These are phyloP conservation scores for Stenichneumon culpator DNA, from an alignment of 2,888 invertebrate species.

Conservation along the genomic window DNA sequence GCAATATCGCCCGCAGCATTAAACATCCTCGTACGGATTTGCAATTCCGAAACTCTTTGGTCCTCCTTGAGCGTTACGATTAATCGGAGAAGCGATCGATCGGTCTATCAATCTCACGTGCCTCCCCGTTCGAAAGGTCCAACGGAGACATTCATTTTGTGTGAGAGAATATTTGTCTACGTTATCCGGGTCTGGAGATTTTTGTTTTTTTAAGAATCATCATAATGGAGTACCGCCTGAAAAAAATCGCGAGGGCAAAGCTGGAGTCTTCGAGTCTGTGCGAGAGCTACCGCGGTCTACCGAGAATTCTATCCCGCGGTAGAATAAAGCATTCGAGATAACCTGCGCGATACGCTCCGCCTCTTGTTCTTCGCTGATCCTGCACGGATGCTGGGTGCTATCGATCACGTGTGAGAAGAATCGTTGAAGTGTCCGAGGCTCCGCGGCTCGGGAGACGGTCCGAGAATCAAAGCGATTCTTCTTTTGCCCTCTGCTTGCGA, in stretches of 20 bases:
- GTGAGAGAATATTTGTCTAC: not conserved
- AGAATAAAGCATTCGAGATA: constrained; percentile 34
- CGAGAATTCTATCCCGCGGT: constrained; percentile 6
- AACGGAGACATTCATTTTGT: not conserved
- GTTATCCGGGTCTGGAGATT: not conserved
- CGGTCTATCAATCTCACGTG: not conserved
- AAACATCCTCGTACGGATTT: not conserved
- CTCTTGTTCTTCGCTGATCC: constrained; percentile 8
- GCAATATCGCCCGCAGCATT: not conserved
- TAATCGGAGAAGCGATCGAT: not conserved
- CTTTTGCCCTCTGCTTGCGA: not conserved
- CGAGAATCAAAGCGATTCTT: constrained; percentile 2
- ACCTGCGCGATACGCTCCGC: not conserved
- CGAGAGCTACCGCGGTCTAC: not conserved
- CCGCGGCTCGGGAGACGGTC: constrained; percentile 12
- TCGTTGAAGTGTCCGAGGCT: constrained; percentile 17
- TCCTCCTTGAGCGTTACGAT: not conserved
- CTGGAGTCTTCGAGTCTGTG: not conserved
- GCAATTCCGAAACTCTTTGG: not conserved
- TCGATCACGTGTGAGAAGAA: constrained; percentile 29
- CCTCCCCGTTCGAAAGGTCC: not conserved
- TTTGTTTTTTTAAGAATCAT: not conserved
- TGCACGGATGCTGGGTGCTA: not conserved
- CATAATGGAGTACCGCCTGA: not conserved
- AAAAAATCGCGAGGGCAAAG: not conserved